Evolutionary conservation across 1,140 invertebrate species (phyloP), one percentile per base, ranked within the genome.

Genomic region (Drosophila lacteicornis): DNA sequence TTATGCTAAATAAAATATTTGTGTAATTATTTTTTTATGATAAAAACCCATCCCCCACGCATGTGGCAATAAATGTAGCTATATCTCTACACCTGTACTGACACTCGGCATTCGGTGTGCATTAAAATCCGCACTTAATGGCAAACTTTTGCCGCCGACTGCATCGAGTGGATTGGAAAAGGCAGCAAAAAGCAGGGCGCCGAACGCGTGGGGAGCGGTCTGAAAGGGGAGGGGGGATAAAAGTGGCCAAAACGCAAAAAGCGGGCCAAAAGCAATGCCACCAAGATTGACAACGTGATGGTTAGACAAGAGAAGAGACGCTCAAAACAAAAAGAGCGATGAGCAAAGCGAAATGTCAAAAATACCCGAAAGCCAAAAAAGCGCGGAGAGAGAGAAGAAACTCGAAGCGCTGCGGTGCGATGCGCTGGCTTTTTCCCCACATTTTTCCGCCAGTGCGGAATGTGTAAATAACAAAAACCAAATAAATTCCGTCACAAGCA

Each of bases 401-500:
- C 82, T 75, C 66, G 38, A 50, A 53, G 50, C 58, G 58, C 8
- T 33, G 33, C 33, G 7, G 1, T 33, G 9, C 33, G 8, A 11
- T 33, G 53, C 53, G 36, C 42, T 57, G 56, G 69, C 69, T 71
- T 73, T 50, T 71, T 40, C 67, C 49, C 33, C 33, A 50, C 43
- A 59, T 71, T 73, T 69, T 73, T 70, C 61, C 50, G 45, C 77
- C 42, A 55, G 58, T 66, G 80, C 80, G 78, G 81, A 88, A 88
- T 90, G 81, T 90, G 81, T 88, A 90, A 90, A 90, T 85, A 90
- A 88, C 81, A 88, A 88, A 86, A 88, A 90, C 59, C 78, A 90
- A 90, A 88, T 90, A 88, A 88, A 88, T 88, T 88, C 85, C 85
- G 70, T 79, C 85, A 85, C 85, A 85, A 90, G 85, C 85, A 88